Evolutionary conservation across 2,797 vertebrate species (phyloP).

Genomic region (Acanthurus leucopareius): DNA sequence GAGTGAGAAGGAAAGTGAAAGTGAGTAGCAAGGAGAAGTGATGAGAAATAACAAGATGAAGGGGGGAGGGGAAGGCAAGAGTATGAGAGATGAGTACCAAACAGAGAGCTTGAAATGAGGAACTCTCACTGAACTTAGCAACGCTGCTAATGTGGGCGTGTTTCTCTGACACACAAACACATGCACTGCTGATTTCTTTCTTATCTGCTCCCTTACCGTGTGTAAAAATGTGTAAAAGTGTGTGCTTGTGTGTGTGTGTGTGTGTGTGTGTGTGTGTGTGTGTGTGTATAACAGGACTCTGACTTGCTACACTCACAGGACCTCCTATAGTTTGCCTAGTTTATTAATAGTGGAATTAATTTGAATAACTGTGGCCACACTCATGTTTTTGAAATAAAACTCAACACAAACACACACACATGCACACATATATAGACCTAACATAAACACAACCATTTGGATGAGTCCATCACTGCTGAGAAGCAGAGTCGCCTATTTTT

Average conservation of each 20-base stretch:
- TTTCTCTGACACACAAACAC: no score
- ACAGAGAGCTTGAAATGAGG: no score
- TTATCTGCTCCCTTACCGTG: no score
- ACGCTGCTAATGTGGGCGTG: neutral
- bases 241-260: neutral
- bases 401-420: no score
- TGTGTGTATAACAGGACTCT: neutral
- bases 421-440: neutral
- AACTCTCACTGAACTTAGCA: neutral
- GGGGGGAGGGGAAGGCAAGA: no score
- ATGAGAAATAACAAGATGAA: neutral
- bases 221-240: no score
- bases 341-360: slow-evolving; percentile 33
- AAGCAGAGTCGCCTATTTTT: slow-evolving; percentile 41
- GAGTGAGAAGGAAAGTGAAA: no score
- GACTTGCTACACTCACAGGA: neutral
- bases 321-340: neutral
- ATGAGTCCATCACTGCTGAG: slow-evolving; percentile 65
- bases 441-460: slow-evolving; percentile 33
- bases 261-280: neutral
- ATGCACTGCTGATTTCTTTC: no score
- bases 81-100: no score
- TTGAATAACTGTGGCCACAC: slow-evolving; percentile 16
- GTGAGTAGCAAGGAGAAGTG: neutral
- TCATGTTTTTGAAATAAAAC: neutral